Evolutionary conservation across 2,797 vertebrate genomes (phyloP), one percentile per base, ranked within the genome.

Genomic region (Glossophaga mutica): DNA sequence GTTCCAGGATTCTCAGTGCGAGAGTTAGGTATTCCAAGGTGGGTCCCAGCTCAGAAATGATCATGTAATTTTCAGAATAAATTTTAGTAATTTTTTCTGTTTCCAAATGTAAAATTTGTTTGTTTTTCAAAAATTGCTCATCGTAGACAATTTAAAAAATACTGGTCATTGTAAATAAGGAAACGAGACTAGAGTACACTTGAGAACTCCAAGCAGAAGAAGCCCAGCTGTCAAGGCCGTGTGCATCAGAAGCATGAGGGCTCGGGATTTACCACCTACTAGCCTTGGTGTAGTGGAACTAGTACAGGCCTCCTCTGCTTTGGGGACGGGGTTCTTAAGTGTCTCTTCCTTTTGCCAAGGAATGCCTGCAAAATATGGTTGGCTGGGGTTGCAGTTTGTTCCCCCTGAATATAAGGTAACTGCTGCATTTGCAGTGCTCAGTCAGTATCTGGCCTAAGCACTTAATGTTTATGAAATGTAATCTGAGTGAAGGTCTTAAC

Each of bases 41-140:
- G 73, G 44, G 9, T 81, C 37, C 50, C 85, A 76, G 19, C n/a
- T 65, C 32, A 95, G 21, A 50, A 68, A 39, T 92, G 62, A 67
- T 32, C 71, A 79, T 85, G 48, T 26, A 24, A 85, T 93, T 90
- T 95, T 90, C 79, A 71, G 78, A 92, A 57, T 26, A 81, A 76
- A 70, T 84, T 59, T 48, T 83, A 3, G 8, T 19, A 57, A 39
- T 83, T 96, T 91, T 89, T 70, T 29, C 29, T 48, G 3, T 74
- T 87, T 79, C 12, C 48, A 87, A 70, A 44, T 78, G 3, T 76
- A 46, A 71, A 86, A 79, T 87, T 87, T 92, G 9, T 46, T 79
- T 18, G 86, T 18, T 89, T 90, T 74, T 14, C 32, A 24, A 57
- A 59, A 29, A 26, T 59, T 29, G 57, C 50, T 79, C 18, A 90